Percentiles rank a stretch among this genome's conserved stretches.
These are phyloP conservation scores for Glyphotaelius pellucidus DNA, from an alignment of 2,888 invertebrate genomes.

Conservation along the genomic window DNA sequence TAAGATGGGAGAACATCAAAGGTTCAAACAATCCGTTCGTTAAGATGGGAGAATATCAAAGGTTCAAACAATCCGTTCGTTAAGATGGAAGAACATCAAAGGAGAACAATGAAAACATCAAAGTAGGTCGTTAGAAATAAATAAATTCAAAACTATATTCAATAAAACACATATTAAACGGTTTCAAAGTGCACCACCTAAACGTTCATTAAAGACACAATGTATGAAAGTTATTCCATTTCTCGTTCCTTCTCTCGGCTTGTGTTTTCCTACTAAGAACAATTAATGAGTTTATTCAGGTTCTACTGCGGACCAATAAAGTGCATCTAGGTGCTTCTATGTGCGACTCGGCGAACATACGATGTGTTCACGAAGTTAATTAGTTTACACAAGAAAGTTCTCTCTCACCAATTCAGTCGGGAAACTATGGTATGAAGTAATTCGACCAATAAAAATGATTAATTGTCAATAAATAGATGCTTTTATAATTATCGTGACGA, in stretches of 20 bases:
- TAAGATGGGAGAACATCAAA: too few relatives aligned
- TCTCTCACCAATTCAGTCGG: neutral
- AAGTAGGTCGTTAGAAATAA: too few relatives aligned
- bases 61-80: too few relatives aligned
- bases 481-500: too few relatives aligned
- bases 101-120: too few relatives aligned
- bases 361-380: neutral
- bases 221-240: neutral
- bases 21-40: too few relatives aligned
- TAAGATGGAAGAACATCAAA: too few relatives aligned
- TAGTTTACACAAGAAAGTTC: neutral
- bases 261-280: neutral
- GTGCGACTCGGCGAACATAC: neutral
- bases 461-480: neutral
- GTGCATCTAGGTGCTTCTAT: neutral
- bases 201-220: neutral
- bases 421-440: neutral
- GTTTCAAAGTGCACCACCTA: too few relatives aligned
- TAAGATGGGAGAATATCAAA: too few relatives aligned
- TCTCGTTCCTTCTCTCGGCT: neutral
- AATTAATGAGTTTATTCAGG: neutral
- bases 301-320: neutral
- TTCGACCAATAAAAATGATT: neutral
- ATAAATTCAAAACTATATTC: too few relatives aligned
- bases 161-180: too few relatives aligned